Percentiles rank a stretch among this genome's conserved stretches.
These are phyloP conservation scores for Cossypha niveicapilla DNA, from an alignment of 2,797 vertebrate species.

Conservation along the genomic window DNA sequence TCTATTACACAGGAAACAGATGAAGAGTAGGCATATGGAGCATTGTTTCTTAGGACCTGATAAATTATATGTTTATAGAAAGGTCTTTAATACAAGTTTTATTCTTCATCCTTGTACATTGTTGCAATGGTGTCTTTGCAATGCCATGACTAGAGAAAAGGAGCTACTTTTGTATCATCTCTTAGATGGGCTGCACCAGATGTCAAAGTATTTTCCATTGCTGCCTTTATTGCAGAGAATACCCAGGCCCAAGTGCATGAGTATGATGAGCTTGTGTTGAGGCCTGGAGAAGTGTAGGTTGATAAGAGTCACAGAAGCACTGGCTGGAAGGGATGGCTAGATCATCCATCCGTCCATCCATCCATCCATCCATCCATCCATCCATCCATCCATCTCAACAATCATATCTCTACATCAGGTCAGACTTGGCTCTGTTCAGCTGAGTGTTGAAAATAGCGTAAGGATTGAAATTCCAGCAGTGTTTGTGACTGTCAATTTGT, in stretches of 20 bases:
- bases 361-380: background rate
- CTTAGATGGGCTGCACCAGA: background rate
- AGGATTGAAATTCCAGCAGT: background rate
- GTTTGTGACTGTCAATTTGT: background rate
- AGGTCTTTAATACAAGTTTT: background rate
- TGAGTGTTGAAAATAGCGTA: background rate
- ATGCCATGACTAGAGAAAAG: background rate
- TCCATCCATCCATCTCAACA: background rate
- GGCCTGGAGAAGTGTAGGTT: background rate
- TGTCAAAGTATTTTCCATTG: background rate
- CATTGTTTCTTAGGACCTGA: background rate
- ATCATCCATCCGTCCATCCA: background rate
- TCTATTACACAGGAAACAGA: background rate
- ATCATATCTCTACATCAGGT: background rate
- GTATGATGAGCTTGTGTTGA: background rate
- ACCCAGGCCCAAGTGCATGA: background rate
- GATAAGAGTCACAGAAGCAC: background rate
- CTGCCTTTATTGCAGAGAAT: background rate
- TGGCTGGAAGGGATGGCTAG: background rate
- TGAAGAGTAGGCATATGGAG: background rate
- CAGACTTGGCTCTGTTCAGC: background rate
- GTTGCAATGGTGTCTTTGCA: background rate
- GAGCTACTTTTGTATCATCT: fast-evolving
- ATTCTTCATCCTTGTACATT: background rate
- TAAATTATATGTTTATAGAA: background rate